Conservation (phyloP, 1,140 invertebrate genomes). For the Micrasema longulum region DNA sequence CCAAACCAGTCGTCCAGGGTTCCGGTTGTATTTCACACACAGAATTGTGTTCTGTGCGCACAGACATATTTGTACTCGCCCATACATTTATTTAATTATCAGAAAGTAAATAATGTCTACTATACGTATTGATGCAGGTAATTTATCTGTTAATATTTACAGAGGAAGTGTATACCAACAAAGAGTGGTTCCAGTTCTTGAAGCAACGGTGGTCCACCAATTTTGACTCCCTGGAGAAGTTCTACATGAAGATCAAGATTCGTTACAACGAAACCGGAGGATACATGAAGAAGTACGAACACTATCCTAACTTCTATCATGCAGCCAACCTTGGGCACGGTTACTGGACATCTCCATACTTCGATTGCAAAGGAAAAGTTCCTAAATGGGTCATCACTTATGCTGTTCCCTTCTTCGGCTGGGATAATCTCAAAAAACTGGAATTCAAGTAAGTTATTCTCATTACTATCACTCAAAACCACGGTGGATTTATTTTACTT, state of each 20-base stretch:
- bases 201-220: constrained; percentile 95
- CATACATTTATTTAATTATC: too few relatives aligned
- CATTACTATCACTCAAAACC: not conserved
- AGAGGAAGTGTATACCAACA: constrained; percentile 86
- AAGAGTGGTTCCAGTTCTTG: constrained; percentile 87
- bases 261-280: constrained; percentile 89
- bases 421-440: constrained; percentile 91
- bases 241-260: constrained; percentile 92
- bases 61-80: too few relatives aligned
- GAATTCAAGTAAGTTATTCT: constrained; percentile 90
- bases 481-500: too few relatives aligned
- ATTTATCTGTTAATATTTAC: constrained; percentile 55
- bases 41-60: too few relatives aligned
- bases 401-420: constrained; percentile 96
- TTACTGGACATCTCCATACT: constrained; percentile 93
- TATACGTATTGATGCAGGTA: too few relatives aligned
- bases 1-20: too few relatives aligned
- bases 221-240: constrained; percentile 92
- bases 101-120: too few relatives aligned
- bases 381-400: constrained; percentile 97
- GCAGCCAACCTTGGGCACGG: constrained; percentile 90
- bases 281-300: constrained; percentile 86
- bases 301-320: constrained; percentile 90
- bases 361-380: constrained; percentile 92
- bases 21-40: too few relatives aligned